A percentile compares a stretch with the other conserved stretches of the same genome.
phyloP scores from a whole-genome alignment of 2,888 invertebrate species.

The Lepidochrysops patricia region DNA sequence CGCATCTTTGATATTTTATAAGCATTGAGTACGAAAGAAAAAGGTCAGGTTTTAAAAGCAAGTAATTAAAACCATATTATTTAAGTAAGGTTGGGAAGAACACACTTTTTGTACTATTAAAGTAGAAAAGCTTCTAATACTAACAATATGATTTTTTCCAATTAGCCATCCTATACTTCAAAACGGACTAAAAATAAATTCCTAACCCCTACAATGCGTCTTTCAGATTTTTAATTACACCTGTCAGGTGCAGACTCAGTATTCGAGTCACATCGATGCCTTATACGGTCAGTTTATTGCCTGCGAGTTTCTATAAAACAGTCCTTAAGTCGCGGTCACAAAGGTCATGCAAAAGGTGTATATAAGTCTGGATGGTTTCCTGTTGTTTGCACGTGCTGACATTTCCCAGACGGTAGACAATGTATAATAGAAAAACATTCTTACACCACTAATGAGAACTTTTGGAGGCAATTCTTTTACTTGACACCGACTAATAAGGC shows the following conservation, averaged over 20 bases:
- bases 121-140: background rate
- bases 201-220: background rate
- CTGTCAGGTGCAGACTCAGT: background rate
- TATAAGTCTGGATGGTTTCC: too few relatives aligned
- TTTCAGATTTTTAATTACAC: slow-evolving; percentile 3
- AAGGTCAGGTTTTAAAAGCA: too few relatives aligned
- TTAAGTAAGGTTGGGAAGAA: too few relatives aligned
- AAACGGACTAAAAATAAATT: background rate
- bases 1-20: too few relatives aligned
- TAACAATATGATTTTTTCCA: background rate
- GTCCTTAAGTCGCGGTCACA: background rate
- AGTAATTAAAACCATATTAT: too few relatives aligned
- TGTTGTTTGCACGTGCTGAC: background rate
- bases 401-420: background rate
- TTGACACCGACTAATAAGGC: background rate
- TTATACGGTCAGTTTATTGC: background rate
- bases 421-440: background rate
- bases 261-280: background rate
- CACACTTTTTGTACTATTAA: background rate
- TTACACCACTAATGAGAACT: background rate
- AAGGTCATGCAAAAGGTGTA: too few relatives aligned
- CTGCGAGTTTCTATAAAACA: background rate
- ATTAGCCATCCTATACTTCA: background rate
- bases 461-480: background rate
- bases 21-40: too few relatives aligned